Evolutionary conservation across 2,888 invertebrate genomes (phyloP), one percentile per base, ranked within the genome.

Genomic region (Sinentomon sp.): DNA sequence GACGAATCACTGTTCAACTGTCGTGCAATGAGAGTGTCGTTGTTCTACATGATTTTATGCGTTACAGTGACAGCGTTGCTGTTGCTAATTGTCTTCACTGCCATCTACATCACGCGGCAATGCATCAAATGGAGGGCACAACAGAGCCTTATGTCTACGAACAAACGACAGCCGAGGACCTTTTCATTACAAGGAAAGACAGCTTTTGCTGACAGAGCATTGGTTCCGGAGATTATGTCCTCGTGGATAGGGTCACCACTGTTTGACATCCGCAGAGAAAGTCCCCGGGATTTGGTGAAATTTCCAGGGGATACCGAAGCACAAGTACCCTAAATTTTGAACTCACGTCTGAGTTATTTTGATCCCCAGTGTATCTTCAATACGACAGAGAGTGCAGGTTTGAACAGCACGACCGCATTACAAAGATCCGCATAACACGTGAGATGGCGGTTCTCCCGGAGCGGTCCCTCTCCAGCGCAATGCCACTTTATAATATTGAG

Each of bases 1-100:
- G 77, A 76, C 49, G 75, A 76, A 54, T 69, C 70, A 41, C 72
- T 73, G 45, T 60, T 64, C 2, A 73, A 73, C 46, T 74, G 74
- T 50, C 66, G 70, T 17, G 64, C 65, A 36, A 63, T 67, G 44
- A 65, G 66, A 12, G 55, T 71, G 29, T 68, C 71, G 4, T 57
- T 68, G 25, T 61, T 68, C 7, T 69, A 67, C 47, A 59, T 68
- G n/a, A 62, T 63, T 5, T 60, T 66, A 4, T 63, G 62, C 5
- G 66, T 62, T n/a, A 60, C 62, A 1, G 57, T 66, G n/a, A 56
- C 66, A 16, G 58, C 67, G 31, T 54, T 68, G 36, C 59, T 63
- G 22, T 56, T 68, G 28, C 53, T 62, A 30, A 55, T 67, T 32
- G 58, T 63, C 5, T 54, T 66, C 18, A 66, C 68, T 13, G 62